A percentile compares a stretch with the other conserved stretches of the same genome.
These are phyloP conservation scores for Allolobophora icterica DNA, from an alignment of 2,888 invertebrate genomes.

Conservation along the genomic window DNA sequence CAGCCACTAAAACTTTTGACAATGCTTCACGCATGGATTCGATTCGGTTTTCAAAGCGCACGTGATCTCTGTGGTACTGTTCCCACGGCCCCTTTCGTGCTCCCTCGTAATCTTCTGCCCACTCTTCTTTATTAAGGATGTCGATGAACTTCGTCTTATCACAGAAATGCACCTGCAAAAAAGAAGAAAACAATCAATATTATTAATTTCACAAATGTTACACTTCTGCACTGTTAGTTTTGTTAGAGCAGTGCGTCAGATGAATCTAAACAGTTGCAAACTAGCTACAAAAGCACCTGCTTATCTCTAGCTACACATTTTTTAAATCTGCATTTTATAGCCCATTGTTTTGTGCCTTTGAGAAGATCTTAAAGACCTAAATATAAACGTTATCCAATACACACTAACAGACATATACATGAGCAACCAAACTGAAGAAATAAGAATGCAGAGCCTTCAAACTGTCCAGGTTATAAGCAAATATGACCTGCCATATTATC, in stretches of 20 bases:
- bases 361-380: no score
- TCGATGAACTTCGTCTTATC: background rate
- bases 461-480: background rate
- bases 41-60: constrained; percentile 7
- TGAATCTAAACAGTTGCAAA: background rate
- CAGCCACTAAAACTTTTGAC: background rate
- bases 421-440: background rate
- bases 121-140: background rate
- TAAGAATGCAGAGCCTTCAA: background rate
- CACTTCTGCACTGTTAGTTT: background rate
- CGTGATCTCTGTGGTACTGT: background rate
- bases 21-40: background rate
- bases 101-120: background rate
- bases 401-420: background rate
- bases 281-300: background rate
- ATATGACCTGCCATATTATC: no score
- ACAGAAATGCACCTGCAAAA: background rate
- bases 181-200: background rate
- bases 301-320: no score
- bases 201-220: background rate
- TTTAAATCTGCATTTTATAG: no score
- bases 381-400: no score
- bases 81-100: constrained; percentile 19
- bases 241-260: background rate
- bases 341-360: no score